A percentile compares a stretch with the other conserved stretches of the same genome.
These are phyloP conservation scores for Eupristina koningsbergeri DNA, from an alignment of 1,140 invertebrate species.

Conservation along the genomic window DNA sequence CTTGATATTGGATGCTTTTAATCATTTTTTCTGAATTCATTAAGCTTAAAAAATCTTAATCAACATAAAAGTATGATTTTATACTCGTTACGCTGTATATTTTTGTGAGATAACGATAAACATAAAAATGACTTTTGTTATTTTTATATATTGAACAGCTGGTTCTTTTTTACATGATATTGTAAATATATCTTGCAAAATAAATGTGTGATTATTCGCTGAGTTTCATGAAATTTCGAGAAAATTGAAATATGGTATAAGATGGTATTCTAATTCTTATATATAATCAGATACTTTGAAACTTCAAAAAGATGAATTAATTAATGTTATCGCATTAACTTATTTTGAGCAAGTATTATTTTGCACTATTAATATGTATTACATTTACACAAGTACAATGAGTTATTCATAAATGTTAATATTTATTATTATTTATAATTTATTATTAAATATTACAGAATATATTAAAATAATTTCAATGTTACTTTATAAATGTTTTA, in stretches of 20 bases:
- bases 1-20: background rate
- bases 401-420: no score
- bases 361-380: no score
- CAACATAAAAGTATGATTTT: conserved; percentile 2
- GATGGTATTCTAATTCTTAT: background rate
- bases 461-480: no score
- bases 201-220: conserved; percentile 6
- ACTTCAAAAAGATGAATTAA: background rate
- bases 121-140: conserved; percentile 14
- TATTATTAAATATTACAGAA: no score
- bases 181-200: conserved; percentile 22
- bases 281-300: background rate
- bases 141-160: background rate
- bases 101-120: background rate
- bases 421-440: no score
- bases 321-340: no score
- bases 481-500: no score
- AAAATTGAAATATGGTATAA: background rate
- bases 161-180: background rate
- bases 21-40: background rate
- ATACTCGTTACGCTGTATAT: background rate
- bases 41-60: conserved; percentile 5
- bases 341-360: no score
- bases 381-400: no score
- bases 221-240: background rate